phyloP scores from a whole-genome alignment of 1,140 invertebrate genomes.

The Bombus impatiens region DNA sequence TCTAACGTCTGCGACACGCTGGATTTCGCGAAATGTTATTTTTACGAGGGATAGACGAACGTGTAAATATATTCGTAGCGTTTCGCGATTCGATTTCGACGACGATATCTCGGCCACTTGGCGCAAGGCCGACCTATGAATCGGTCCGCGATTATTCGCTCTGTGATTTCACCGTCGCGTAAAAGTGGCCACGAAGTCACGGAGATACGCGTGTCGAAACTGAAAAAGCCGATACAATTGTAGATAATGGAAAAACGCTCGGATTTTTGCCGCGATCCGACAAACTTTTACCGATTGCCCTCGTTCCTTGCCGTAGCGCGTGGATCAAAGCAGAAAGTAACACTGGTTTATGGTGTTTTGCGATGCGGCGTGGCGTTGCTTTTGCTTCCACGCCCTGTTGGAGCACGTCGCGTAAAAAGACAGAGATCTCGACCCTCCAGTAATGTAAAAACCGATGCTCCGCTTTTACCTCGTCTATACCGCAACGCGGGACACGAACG shows the following conservation, averaged over 20 bases:
- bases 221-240: conserved; percentile 4
- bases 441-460: conserved; percentile 23
- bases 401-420: conserved; percentile 3
- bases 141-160: conserved; percentile 11
- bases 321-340: neutral
- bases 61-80: conserved; percentile 20
- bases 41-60: neutral
- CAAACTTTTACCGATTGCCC: conserved; percentile 10
- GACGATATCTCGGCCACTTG: conserved; percentile 54
- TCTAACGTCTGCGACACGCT: too few relatives aligned
- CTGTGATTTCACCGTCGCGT: neutral
- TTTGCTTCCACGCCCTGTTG: conserved; percentile 20
- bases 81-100: conserved; percentile 5
- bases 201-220: too few relatives aligned
- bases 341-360: neutral
- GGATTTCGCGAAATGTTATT: neutral
- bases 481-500: neutral
- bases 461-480: conserved; percentile 18
- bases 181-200: neutral
- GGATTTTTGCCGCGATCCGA: neutral
- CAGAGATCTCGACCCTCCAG: neutral
- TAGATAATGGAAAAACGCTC: neutral
- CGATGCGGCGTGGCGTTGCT: neutral
- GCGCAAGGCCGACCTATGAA: conserved; percentile 46
- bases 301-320: neutral